These are phyloP conservation scores for Apis laboriosa DNA, from an alignment of 1,140 invertebrate species.

Conservation along the genomic window DNA sequence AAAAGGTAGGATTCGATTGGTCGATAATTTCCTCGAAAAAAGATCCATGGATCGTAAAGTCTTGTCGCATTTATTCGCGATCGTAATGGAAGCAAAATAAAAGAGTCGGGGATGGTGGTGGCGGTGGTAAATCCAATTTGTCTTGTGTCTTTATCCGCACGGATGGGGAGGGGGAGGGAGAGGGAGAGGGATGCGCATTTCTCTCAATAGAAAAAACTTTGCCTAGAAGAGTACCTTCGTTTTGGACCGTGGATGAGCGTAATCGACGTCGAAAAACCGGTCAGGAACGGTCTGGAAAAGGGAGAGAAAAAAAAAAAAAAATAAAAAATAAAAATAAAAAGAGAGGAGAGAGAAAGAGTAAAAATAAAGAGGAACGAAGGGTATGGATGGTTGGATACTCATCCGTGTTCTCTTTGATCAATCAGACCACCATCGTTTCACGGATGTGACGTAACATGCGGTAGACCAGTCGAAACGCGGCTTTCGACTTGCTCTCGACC, in stretches of 20 bases:
- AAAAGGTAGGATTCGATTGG: not conserved
- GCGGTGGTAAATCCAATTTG: slow-evolving; percentile 32
- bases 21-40: not conserved
- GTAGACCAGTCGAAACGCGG: not conserved
- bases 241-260: slow-evolving; percentile 34
- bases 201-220: slow-evolving; percentile 22
- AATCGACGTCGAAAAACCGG: slow-evolving; percentile 34
- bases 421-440: slow-evolving; percentile 36
- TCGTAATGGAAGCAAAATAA: slow-evolving; percentile 1
- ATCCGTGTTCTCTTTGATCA: slow-evolving; percentile 46
- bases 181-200: not conserved
- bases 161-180: not conserved
- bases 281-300: not conserved
- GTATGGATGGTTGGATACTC: slow-evolving; percentile 18
- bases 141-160: not conserved
- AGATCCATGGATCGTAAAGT: not conserved
- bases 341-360: not conserved
- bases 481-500: not conserved
- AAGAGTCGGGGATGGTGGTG: not conserved
- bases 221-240: slow-evolving; percentile 6
- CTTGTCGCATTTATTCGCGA: too few species aligned
- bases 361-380: not conserved
- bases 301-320: not conserved
- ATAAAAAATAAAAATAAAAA: not conserved
- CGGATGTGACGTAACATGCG: slow-evolving; percentile 42